Evolutionary conservation across 2,113 vertebrate species (phyloP).

Genomic region (Plectropomus leopardus): DNA sequence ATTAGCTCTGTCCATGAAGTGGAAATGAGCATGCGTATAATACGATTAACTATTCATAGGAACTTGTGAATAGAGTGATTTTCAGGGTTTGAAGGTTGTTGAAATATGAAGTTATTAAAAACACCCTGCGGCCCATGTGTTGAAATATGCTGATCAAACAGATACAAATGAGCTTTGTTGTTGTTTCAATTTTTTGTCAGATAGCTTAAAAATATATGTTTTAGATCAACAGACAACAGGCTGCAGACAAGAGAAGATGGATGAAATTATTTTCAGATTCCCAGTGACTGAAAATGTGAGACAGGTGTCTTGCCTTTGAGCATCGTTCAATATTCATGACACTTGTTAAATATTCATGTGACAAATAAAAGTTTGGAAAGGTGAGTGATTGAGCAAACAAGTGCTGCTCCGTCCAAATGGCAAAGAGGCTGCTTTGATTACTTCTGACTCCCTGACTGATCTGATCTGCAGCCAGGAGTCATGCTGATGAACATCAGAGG

Average conservation of each 20-base stretch:
- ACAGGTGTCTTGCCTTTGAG: slow-evolving; percentile 68
- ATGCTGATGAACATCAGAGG: slow-evolving; percentile 20
- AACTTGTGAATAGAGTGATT: slow-evolving; percentile 52
- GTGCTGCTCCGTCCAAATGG: slow-evolving; percentile 16
- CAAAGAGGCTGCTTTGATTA: slow-evolving; percentile 32
- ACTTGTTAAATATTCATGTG: slow-evolving; percentile 72
- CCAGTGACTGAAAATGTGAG: slow-evolving; percentile 18
- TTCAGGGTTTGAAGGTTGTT: background rate
- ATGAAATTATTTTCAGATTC: slow-evolving; percentile 55
- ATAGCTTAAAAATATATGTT: fast-evolving
- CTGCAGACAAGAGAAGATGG: slow-evolving; percentile 4
- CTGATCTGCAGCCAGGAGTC: slow-evolving; percentile 24
- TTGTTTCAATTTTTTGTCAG: background rate
- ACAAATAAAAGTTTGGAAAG: slow-evolving; percentile 51
- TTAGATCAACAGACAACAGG: background rate
- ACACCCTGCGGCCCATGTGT: background rate
- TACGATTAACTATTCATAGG: slow-evolving; percentile 33
- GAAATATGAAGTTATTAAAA: slow-evolving; percentile 23
- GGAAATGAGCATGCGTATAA: slow-evolving; percentile 36
- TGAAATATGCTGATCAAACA: background rate
- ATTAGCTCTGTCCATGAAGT: slow-evolving; percentile 29
- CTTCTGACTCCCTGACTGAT: background rate
- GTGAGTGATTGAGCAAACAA: slow-evolving; percentile 44
- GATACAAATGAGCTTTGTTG: background rate
- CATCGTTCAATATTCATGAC: slow-evolving; percentile 72